phyloP scores from a whole-genome alignment of 2,888 invertebrate species.

The Lasioglossum vierecki region DNA sequence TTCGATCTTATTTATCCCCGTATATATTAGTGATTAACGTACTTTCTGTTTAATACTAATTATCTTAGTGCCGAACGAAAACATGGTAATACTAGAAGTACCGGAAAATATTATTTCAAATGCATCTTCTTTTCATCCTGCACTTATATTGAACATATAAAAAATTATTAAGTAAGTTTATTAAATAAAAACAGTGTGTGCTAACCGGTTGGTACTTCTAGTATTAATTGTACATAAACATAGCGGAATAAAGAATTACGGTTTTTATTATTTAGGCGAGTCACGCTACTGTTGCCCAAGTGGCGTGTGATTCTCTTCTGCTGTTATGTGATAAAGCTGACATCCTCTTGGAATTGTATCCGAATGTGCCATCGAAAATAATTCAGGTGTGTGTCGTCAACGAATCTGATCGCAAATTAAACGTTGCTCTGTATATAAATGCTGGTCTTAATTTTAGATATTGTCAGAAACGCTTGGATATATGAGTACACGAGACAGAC shows the following conservation, averaged over 20 bases:
- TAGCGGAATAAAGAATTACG: neutral
- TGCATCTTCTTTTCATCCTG: neutral
- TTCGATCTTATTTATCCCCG: conserved; percentile 33
- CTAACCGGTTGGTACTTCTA: neutral
- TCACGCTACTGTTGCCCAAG: conserved; percentile 89
- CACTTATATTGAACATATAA: neutral
- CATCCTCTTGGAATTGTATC: conserved; percentile 89
- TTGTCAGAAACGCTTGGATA: conserved; percentile 85
- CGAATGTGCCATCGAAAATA: conserved; percentile 89
- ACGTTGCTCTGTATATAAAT: neutral
- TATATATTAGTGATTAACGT: conserved; percentile 32
- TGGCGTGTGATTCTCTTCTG: conserved; percentile 92
- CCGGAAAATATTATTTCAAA: neutral
- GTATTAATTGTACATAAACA: neutral
- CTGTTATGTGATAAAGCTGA: conserved; percentile 92
- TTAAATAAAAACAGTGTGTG: neutral
- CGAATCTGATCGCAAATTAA: neutral
- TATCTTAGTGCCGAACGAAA: neutral
- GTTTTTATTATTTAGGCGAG: conserved; percentile 73
- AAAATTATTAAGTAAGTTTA: neutral
- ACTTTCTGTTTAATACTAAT: conserved; percentile 36
- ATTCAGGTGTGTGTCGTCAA: conserved; percentile 83
- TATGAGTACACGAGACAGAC: conserved; percentile 84
- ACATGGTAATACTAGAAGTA: neutral
- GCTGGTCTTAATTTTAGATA: conserved; percentile 76